Conservation (phyloP, 1,140 invertebrate species). For the Drosophila serrata region DNA sequence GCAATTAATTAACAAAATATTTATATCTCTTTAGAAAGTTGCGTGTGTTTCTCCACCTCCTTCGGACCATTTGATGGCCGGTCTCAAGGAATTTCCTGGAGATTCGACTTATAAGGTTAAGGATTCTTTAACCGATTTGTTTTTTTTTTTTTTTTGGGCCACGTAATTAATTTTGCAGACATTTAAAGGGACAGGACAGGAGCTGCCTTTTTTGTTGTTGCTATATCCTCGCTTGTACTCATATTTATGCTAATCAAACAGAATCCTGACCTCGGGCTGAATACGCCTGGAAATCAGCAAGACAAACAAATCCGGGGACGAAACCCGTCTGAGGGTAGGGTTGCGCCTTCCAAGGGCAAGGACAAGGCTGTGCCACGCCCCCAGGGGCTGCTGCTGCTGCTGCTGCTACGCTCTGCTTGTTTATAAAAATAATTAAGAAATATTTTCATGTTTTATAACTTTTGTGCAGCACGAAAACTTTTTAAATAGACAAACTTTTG, state of each 20-base stretch:
- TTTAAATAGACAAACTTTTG: slow-evolving; percentile 83
- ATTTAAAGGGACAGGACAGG: slow-evolving; percentile 33
- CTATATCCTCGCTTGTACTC: slow-evolving; percentile 6
- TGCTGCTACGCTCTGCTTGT: slow-evolving; percentile 44
- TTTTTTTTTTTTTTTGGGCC: slow-evolving; percentile 4
- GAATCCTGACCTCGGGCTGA: slow-evolving; percentile 77
- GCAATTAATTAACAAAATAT: slow-evolving; percentile 65
- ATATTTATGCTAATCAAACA: slow-evolving; percentile 83
- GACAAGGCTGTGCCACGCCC: slow-evolving; percentile 35
- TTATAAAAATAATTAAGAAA: slow-evolving; percentile 84
- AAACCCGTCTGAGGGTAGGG: slow-evolving; percentile 13
- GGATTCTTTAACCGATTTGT: slow-evolving; percentile 32
- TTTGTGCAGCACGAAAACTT: slow-evolving; percentile 78
- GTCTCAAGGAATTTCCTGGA: slow-evolving; percentile 22
- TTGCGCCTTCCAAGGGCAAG: slow-evolving; percentile 40
- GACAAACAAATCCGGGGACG: slow-evolving; percentile 63
- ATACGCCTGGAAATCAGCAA: slow-evolving; percentile 48
- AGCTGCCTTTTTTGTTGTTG: slow-evolving; percentile 47
- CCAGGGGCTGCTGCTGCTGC: slow-evolving; percentile 8
- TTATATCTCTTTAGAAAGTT: slow-evolving; percentile 31
- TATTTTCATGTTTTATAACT: slow-evolving; percentile 84
- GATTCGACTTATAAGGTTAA: slow-evolving; percentile 2
- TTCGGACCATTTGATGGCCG: background rate
- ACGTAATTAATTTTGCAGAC: slow-evolving; percentile 53
- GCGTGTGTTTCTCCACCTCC: slow-evolving; percentile 3